Evolutionary conservation across 2,888 invertebrate genomes (phyloP).

Genomic region (Tromatobia lineatoria): DNA sequence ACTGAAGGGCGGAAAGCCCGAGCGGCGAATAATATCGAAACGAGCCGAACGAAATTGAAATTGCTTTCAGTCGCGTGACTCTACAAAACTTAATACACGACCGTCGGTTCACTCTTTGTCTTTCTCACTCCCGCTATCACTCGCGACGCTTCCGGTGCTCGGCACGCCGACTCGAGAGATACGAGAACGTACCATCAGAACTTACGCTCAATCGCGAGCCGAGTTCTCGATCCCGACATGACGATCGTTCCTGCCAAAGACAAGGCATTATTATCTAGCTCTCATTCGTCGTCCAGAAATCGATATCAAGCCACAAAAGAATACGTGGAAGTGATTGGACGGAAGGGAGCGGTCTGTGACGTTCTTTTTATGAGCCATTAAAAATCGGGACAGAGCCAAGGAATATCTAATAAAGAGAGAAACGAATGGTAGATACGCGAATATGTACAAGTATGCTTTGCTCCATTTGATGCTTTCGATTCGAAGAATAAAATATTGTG

Average conservation of each 20-base stretch:
- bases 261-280: constrained; percentile 5
- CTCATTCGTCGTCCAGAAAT: not conserved
- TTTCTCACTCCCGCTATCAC: constrained; percentile 17
- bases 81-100: constrained; percentile 57
- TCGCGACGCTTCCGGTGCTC: constrained; percentile 27
- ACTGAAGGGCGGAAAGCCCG: constrained; percentile 18
- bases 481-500: not conserved
- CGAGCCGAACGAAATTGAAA: constrained; percentile 55
- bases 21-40: constrained; percentile 56
- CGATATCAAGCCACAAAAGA: constrained; percentile 9
- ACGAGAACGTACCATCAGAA: not conserved
- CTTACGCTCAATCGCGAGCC: constrained; percentile 24
- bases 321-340: constrained; percentile 34
- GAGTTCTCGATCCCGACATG: constrained; percentile 14
- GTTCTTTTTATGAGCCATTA: constrained; percentile 60
- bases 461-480: not conserved
- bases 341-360: constrained; percentile 25
- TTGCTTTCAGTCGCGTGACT: constrained; percentile 61
- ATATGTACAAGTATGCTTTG: no score
- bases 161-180: constrained; percentile 7
- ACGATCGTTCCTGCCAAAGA: constrained; percentile 32
- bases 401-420: not conserved
- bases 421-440: not conserved
- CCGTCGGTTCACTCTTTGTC: constrained; percentile 16
- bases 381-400: constrained; percentile 17